These are phyloP conservation scores for Camponotus floridanus DNA, from an alignment of 1,140 invertebrate genomes.

Conservation along the genomic window DNA sequence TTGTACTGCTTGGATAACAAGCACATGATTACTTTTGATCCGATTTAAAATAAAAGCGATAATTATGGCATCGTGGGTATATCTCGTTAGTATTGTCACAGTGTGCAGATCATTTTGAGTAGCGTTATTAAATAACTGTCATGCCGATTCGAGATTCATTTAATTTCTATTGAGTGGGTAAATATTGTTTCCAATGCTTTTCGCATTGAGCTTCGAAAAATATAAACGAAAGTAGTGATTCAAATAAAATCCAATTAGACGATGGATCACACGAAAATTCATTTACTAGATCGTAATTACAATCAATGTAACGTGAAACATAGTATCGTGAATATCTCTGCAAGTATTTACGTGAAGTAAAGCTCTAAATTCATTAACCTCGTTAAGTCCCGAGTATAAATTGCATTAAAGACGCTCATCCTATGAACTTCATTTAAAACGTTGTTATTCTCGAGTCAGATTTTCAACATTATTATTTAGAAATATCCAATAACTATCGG, in stretches of 20 bases:
- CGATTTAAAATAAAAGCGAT: slow-evolving; percentile 52
- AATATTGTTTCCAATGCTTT: slow-evolving; percentile 62
- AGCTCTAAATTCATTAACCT: slow-evolving; percentile 55
- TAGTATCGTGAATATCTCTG: neutral
- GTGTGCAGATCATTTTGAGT: slow-evolving; percentile 35
- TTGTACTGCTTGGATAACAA: slow-evolving; percentile 17
- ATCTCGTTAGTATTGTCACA: slow-evolving; percentile 27
- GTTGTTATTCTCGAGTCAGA: slow-evolving; percentile 28
- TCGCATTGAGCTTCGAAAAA: slow-evolving; percentile 30
- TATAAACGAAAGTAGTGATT: slow-evolving; percentile 66
- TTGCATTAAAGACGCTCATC: slow-evolving; percentile 33
- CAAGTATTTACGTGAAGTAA: slow-evolving; percentile 62
- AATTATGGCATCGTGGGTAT: slow-evolving; percentile 26
- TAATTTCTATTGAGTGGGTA: slow-evolving; percentile 41
- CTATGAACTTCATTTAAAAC: slow-evolving; percentile 12
- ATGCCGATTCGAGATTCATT: slow-evolving; percentile 48
- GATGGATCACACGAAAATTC: slow-evolving; percentile 57
- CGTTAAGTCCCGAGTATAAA: slow-evolving; percentile 29
- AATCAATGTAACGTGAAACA: slow-evolving; percentile 30
- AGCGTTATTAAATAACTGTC: slow-evolving; percentile 66
- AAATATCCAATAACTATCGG: slow-evolving; percentile 41
- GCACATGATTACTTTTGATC: slow-evolving; percentile 1
- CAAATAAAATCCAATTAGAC: slow-evolving; percentile 72
- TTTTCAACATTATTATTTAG: slow-evolving; percentile 7
- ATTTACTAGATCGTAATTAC: slow-evolving; percentile 67